Conservation (phyloP, 2,113 vertebrate species). For the Stomatorhinus ivindoensis region DNA sequence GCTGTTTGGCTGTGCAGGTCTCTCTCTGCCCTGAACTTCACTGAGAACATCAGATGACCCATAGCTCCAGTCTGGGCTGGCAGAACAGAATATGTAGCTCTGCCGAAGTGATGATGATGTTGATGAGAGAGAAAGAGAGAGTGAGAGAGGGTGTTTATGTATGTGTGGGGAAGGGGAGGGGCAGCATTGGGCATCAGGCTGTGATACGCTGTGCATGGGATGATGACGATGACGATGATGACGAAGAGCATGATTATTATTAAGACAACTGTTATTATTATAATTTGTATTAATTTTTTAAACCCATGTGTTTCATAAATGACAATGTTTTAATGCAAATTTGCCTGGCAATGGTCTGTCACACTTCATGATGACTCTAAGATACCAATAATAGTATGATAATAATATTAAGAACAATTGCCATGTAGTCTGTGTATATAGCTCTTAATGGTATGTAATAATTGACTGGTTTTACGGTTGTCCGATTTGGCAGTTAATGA, state of each 20-base stretch:
- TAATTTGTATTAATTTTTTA: not conserved
- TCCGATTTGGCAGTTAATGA: not conserved
- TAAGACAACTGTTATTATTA: not conserved
- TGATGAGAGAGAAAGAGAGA: not conserved
- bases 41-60: slow-evolving; percentile 3
- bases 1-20: not conserved
- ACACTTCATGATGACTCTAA: not conserved
- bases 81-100: not conserved
- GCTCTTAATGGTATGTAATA: not conserved
- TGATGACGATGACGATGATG: too few relatives aligned
- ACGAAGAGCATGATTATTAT: not conserved
- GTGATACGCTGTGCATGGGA: not conserved
- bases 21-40: not conserved
- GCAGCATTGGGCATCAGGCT: not conserved
- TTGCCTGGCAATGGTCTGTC: not conserved
- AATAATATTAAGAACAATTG: not conserved
- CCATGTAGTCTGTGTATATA: not conserved
- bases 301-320: not conserved
- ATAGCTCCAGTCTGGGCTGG: not conserved
- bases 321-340: not conserved
- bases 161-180: not conserved
- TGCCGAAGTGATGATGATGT: slow-evolving; percentile 2
- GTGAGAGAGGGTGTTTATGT: not conserved
- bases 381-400: not conserved
- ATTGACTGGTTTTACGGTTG: not conserved